Conservation (phyloP, 2,797 vertebrate species). For the Sebastes vulpes region DNA sequence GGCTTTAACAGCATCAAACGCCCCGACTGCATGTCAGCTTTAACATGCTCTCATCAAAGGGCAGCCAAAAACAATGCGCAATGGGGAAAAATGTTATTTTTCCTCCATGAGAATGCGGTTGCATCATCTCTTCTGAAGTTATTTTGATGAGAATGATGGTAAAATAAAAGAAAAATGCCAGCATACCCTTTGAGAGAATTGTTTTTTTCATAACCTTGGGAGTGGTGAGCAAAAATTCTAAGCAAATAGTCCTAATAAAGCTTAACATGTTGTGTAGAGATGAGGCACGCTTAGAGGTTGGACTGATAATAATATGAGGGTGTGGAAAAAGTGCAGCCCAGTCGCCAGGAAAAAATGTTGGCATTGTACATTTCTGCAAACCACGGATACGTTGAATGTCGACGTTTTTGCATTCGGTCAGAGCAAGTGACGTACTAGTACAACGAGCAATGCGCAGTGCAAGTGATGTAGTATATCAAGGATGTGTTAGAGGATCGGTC, state of each 20-base stretch:
- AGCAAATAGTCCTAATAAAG: constrained; percentile 17
- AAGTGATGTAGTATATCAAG: background rate
- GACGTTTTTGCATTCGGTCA: background rate
- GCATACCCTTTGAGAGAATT: background rate
- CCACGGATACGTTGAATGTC: background rate
- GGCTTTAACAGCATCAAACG: constrained; percentile 35
- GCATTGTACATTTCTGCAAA: background rate
- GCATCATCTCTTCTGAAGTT: constrained; percentile 33
- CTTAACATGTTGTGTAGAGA: constrained; percentile 3
- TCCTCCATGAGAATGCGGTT: background rate
- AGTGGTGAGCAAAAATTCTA: constrained; percentile 13
- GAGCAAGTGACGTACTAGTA: no score
- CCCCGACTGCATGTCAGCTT: constrained; percentile 9
- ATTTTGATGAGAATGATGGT: background rate
- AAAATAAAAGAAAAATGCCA: background rate
- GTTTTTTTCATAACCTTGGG: background rate
- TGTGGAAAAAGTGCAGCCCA: background rate
- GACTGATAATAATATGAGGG: constrained; percentile 30
- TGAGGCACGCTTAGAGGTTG: background rate
- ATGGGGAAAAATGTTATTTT: background rate
- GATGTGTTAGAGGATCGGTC: no score
- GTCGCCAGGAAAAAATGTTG: background rate
- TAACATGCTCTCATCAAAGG: constrained; percentile 33
- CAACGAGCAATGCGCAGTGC: no score
- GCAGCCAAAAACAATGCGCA: constrained; percentile 2